Evolutionary conservation across 2,888 invertebrate genomes (phyloP), one percentile per base, ranked within the genome.

Genomic region (Lithophane semibrunnea): DNA sequence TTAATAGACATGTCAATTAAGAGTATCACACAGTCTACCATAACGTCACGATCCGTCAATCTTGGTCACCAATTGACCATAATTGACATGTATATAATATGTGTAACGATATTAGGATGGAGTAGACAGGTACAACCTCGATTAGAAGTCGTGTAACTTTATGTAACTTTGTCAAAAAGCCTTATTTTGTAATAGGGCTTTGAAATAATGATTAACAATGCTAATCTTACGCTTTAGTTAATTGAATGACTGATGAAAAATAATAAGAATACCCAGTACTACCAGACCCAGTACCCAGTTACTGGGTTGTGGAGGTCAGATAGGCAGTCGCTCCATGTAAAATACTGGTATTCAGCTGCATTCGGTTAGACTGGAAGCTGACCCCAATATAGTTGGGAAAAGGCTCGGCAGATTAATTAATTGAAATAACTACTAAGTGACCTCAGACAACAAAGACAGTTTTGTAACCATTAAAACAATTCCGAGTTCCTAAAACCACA

Each of bases 11-110:
- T 47, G 68, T 61, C 56, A 78, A 63, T 72, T 69, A 70, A 42
- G 16, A 52, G 29, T 16, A 66, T 63, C 56, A 74, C 29, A 16
- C 61, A 61, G 52, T 66, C 70, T 61, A 78, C 56, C 24, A 58
- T 70, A 70, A 24, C 47, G 79, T 37, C 66, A 67, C 58, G 13
- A 75, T 47, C 56, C 29, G 56, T 73, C 69, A 73, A 73, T 83
- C 73, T 70, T 67, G 21, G 58, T 47, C 37, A 73, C 37, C 16
- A 29, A 37, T 69, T 52, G 47, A 65, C 52, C 47, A 37, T 54
- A 52, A 66, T 67, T 70, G 65, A 72, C 52, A 67, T 78, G 13
- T 18, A n/a, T 54, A 0, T 60, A 29, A 0, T 49, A 44, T 16
- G 10, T 1, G 21, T 63, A 29, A 67, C 47, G 9, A 8, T 64